A percentile compares a stretch with the other conserved stretches of the same genome.
Conservation (phyloP, 92 coral and sea anemone genomes). For the Bergia puertoricense region DNA sequence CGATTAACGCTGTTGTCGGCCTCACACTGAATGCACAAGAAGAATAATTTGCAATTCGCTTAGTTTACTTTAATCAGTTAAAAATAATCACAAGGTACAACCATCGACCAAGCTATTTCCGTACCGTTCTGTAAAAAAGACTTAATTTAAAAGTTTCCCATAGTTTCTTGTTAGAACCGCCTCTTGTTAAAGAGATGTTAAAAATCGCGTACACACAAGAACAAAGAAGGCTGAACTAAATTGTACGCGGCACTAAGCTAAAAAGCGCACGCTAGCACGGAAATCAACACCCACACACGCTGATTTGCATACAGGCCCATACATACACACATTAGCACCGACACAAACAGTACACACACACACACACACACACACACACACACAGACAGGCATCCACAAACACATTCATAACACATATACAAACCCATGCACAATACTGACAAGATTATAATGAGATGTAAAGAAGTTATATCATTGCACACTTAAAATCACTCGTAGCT, state of each 20-base stretch:
- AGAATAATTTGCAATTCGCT: background rate
- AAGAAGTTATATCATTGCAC: no score
- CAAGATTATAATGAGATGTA: no score
- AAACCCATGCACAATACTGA: no score
- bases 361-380: no score
- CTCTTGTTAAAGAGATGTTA: background rate
- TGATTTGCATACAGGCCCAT: no score
- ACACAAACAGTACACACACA: no score
- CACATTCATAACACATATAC: no score
- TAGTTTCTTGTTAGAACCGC: background rate
- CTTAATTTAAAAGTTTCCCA: background rate
- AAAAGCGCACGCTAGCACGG: background rate
- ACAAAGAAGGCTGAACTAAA: background rate
- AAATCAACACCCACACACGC: no score
- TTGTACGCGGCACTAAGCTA: background rate
- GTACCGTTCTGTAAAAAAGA: background rate
- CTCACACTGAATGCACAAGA: no score
- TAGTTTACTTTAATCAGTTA: background rate
- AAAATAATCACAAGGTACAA: background rate
- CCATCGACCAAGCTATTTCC: background rate
- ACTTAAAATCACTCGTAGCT: no score
- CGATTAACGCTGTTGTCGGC: background rate
- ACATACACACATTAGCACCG: no score
- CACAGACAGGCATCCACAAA: no score
- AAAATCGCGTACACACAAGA: background rate